Evolutionary conservation across 1,140 invertebrate species (phyloP).

Genomic region (Leptinotarsa lineolata): DNA sequence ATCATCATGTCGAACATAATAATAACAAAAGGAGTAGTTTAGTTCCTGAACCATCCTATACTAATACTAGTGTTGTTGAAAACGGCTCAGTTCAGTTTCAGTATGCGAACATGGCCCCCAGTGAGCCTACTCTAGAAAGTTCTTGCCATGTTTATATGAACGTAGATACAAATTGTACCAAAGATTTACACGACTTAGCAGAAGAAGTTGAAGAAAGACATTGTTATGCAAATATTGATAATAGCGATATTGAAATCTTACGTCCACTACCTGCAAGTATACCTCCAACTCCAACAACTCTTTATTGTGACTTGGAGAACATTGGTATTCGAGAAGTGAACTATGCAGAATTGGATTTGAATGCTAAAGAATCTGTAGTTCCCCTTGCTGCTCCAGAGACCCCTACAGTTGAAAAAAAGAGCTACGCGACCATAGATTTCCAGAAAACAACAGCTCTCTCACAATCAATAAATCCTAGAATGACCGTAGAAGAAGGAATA

Average conservation of each 20-base stretch:
- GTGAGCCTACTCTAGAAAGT: conserved; percentile 54
- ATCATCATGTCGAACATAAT: conserved; percentile 54
- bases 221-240: conserved; percentile 70
- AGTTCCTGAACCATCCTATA: conserved; percentile 42
- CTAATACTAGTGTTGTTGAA: conserved; percentile 43
- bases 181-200: conserved; percentile 15
- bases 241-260: conserved; percentile 62
- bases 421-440: conserved; percentile 93
- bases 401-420: conserved; percentile 65
- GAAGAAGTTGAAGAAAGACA: conserved; percentile 55
- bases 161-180: conserved; percentile 58
- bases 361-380: conserved; percentile 54
- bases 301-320: conserved; percentile 49
- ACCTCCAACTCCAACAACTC: conserved; percentile 59
- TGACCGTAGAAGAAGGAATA: conserved; percentile 63
- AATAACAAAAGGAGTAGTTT: conserved; percentile 51
- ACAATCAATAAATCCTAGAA: conserved; percentile 63
- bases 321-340: conserved; percentile 65
- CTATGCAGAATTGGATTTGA: conserved; percentile 78
- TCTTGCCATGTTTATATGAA: conserved; percentile 69
- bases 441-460: conserved; percentile 88
- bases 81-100: conserved; percentile 42
- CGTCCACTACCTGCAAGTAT: conserved; percentile 50
- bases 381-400: conserved; percentile 59
- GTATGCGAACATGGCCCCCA: conserved; percentile 56